Base-by-base conservation (phyloP, 2,797 vertebrate species). In the Neosilurus mollespiculum region DNA sequence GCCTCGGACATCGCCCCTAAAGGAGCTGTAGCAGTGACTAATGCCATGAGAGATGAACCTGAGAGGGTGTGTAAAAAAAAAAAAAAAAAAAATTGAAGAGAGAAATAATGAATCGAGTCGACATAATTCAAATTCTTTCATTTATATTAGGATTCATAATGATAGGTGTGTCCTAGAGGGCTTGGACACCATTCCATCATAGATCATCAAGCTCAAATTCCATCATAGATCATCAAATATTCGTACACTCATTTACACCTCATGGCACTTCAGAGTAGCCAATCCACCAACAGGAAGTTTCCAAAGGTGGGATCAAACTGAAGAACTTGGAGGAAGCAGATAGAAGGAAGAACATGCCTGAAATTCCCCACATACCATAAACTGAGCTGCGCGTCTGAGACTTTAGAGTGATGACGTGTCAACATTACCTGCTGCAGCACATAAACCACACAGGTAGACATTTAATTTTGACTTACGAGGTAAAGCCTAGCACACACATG, bases 41-140 rank as follows among this genome's bases (percentile, higher is more conserved):
- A 97, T 96, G 91, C 96, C 96, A 0, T 97, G 96, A 86, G 96
- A 96, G 86, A 97, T 97, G 88, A 97, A 97, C 69, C 96, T 97
- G 93, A 62, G 67, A 64, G 80, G 81, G 67, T 12, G 20, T 43
- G 43, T 43, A 43, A 43, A 43, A 43, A 43, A 4, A 43, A 43
- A 43, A 2, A 82, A 22, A 1, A 37, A 66, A 24, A 65, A 62
- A 9, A 79, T n/a, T 22, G 51, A 66, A 49, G 49, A n/a, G 15
- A 78, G 22, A 69, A 69, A 16, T 59, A 16, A 65, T 11, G 10
- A 51, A 61, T 49, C 24, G 12, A 61, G 56, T 66, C 34, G 22
- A 15, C 3, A 72, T 64, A 30, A 34, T 15, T 15, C 30, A 24
- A 9, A 54, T 62, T 76, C 3, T 71, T 22, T 26, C 20, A 58